phyloP scores from a whole-genome alignment of 92 coral and sea anemone genomes.

The Scolanthus callimorphus region DNA sequence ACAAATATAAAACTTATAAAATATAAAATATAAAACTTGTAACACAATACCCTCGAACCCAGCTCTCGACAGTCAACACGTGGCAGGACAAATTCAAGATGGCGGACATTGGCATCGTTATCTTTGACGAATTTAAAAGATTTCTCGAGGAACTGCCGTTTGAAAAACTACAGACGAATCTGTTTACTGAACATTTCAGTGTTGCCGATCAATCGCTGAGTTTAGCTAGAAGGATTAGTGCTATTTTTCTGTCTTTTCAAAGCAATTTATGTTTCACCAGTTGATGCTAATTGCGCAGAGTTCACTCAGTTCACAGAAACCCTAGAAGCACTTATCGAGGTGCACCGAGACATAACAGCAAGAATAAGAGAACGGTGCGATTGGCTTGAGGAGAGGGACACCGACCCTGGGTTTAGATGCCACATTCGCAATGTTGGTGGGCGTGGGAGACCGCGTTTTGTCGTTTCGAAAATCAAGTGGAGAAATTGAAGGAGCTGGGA shows the following conservation, averaged over 20 bases:
- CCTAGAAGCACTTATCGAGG: conserved; percentile 12
- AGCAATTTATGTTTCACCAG: conserved; percentile 17
- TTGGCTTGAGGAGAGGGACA: conserved; percentile 12
- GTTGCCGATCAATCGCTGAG: conserved; percentile 4
- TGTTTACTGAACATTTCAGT: conserved; percentile 14
- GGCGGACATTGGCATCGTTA: conserved; percentile 17
- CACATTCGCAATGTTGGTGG: conserved; percentile 13
- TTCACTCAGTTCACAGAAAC: conserved; percentile 10
- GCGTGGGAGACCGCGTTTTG: conserved; percentile 26
- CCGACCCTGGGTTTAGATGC: conserved; percentile 11
- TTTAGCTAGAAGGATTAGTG: conserved; percentile 13
- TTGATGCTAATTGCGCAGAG: conserved; percentile 5
- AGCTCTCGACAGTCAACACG: too few species aligned
- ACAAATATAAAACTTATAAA: too few species aligned
- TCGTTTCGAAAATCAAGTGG: conserved; percentile 15
- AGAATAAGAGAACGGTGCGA: conserved; percentile 12
- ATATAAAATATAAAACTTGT: too few species aligned
- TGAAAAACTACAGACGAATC: too few species aligned
- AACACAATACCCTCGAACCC: too few species aligned
- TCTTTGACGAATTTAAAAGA: conserved; percentile 18
- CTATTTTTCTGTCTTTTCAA: conserved; percentile 9
- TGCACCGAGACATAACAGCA: conserved; percentile 5
- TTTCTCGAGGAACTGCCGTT: conserved; percentile 10
- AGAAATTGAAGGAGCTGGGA: too few species aligned
- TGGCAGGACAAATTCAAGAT: conserved; percentile 9